Percentiles rank a stretch among this genome's conserved stretches.
phyloP scores from a whole-genome alignment of 2,888 invertebrate species.

The Argyresthia goedartella region DNA sequence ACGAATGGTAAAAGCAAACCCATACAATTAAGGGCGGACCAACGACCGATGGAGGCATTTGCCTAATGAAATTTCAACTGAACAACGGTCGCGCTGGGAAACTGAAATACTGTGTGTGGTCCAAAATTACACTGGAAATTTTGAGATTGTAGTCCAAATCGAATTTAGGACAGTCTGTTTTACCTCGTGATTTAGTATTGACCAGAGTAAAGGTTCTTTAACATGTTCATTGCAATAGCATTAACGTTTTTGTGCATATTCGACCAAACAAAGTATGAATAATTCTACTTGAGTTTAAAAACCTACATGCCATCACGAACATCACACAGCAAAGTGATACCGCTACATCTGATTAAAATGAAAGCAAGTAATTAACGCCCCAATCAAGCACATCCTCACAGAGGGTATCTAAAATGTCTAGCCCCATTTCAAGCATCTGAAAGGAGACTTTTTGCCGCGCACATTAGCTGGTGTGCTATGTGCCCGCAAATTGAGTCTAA shows the following conservation, averaged over 20 bases:
- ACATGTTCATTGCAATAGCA: no score
- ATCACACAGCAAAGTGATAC: no score
- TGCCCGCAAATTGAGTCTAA: constrained; percentile 62
- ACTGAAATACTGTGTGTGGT: not conserved
- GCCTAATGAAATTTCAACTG: constrained; percentile 37
- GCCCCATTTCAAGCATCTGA: constrained; percentile 30
- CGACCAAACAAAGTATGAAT: no score
- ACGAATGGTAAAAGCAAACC: constrained; percentile 32
- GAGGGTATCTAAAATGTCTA: constrained; percentile 19
- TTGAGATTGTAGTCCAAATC: not conserved
- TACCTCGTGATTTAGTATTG: no score
- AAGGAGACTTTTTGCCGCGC: constrained; percentile 32
- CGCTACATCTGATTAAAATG: not conserved
- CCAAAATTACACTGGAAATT: not conserved
- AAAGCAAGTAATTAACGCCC: constrained; percentile 2
- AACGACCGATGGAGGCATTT: constrained; percentile 36
- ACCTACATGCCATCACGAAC: no score
- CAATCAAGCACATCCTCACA: constrained; percentile 12
- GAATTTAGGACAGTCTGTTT: not conserved
- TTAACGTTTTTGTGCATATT: no score
- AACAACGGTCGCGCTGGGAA: constrained; percentile 4
- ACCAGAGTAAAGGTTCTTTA: no score
- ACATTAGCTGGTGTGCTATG: constrained; percentile 36
- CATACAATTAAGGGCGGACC: constrained; percentile 41
- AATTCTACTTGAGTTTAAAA: no score